These are phyloP conservation scores for Osmerus eperlanus DNA, from an alignment of 2,113 vertebrate genomes.

Conservation along the genomic window DNA sequence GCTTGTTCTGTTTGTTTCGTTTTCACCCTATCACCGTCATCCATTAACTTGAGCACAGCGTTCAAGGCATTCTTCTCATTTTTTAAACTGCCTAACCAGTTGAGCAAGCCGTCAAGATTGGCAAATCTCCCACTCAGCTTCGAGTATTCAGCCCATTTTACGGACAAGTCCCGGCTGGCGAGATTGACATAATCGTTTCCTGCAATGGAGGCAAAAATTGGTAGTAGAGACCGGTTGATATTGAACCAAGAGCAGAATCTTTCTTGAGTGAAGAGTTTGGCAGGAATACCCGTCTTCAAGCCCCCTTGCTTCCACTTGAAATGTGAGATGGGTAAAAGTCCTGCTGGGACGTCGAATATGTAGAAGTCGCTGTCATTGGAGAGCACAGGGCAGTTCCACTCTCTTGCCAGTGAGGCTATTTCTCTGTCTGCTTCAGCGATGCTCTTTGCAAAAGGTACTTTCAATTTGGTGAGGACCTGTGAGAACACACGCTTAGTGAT, in stretches of 20 bases:
- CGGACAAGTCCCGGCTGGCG: conserved; percentile 20
- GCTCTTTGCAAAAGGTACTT: conserved; percentile 77
- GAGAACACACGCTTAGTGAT: conserved; percentile 71
- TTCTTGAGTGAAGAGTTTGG: conserved; percentile 62
- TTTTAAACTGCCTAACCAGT: conserved; percentile 72
- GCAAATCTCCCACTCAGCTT: not conserved
- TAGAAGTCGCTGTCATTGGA: conserved; percentile 86
- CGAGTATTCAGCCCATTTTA: conserved; percentile 44
- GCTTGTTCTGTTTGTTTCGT: conserved; percentile 19
- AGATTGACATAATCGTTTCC: conserved; percentile 76
- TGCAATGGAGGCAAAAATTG: conserved; percentile 78
- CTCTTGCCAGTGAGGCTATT: conserved; percentile 76
- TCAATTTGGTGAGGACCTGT: conserved; percentile 72
- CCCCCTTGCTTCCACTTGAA: conserved; percentile 74
- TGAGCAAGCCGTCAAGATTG: conserved; percentile 69
- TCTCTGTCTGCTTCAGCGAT: conserved; percentile 82
- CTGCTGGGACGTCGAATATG: conserved; percentile 76
- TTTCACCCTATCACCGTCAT: conserved; percentile 16
- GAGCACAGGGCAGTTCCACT: conserved; percentile 83
- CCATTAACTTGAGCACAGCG: conserved; percentile 57
- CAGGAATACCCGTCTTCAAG: conserved; percentile 63
- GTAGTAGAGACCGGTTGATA: conserved; percentile 65
- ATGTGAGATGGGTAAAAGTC: conserved; percentile 71
- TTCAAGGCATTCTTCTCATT: conserved; percentile 61
- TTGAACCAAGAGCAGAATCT: conserved; percentile 71